Percentiles rank a stretch among this genome's conserved stretches.
phyloP scores from a whole-genome alignment of 2,797 vertebrate species.

The Dipus sagitta region DNA sequence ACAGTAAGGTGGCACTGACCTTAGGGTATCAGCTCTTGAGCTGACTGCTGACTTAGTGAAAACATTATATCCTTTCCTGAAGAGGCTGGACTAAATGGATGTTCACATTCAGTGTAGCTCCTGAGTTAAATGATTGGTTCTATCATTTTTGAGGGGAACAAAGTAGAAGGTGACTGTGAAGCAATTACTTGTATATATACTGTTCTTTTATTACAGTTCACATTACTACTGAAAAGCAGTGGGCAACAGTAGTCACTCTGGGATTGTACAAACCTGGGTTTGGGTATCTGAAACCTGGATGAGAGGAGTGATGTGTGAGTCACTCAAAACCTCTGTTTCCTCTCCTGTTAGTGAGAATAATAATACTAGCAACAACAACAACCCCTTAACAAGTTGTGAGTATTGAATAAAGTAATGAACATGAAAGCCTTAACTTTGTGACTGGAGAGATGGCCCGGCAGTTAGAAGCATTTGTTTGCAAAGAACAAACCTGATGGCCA shows the following conservation, averaged over 20 bases:
- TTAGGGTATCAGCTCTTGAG: not conserved
- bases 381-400: not conserved
- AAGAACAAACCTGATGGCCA: too few relatives aligned
- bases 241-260: not conserved
- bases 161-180: not conserved
- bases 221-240: not conserved
- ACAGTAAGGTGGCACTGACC: accelerated
- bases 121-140: not conserved
- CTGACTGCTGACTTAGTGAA: not conserved
- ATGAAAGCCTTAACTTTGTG: not conserved
- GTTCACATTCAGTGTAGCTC: slow-evolving; percentile 9
- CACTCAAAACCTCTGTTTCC: not conserved
- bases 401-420: not conserved
- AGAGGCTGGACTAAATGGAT: not conserved
- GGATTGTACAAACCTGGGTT: not conserved
- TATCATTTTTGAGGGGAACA: not conserved
- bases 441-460: too few relatives aligned
- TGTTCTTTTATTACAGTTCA: not conserved
- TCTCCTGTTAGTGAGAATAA: not conserved
- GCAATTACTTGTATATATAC: not conserved
- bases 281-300: not conserved
- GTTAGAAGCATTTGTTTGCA: too few relatives aligned
- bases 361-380: not conserved
- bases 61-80: not conserved
- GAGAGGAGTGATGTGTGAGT: not conserved